Evolutionary conservation across 2,113 vertebrate species (phyloP).

Genomic region (Nanorana parkeri): DNA sequence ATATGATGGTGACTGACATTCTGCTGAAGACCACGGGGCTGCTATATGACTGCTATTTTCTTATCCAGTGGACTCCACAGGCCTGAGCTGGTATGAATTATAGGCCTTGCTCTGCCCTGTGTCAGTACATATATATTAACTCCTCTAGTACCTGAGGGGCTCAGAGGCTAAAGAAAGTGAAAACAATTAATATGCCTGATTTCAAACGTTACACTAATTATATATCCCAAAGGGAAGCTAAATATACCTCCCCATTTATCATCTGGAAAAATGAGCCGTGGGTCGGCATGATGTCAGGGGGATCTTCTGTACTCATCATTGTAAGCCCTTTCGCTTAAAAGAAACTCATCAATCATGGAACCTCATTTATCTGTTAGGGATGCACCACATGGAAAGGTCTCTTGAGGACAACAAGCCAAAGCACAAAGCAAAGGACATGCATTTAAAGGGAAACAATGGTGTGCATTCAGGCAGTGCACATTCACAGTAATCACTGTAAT

Average conservation of each 20-base stretch:
- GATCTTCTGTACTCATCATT: constrained; percentile 48
- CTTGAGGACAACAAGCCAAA: background rate
- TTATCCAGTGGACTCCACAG: background rate
- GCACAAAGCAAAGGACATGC: background rate
- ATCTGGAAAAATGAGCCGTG: constrained; percentile 36
- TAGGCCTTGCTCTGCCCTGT: constrained; percentile 8
- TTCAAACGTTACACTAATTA: constrained; percentile 38
- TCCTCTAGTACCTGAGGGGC: background rate
- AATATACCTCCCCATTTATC: constrained; percentile 49
- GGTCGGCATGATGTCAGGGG: constrained; percentile 35
- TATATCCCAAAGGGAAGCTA: constrained; percentile 31
- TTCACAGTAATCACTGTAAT: too few relatives aligned
- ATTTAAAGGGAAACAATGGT: too few relatives aligned
- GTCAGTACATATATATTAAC: background rate
- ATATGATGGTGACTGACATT: background rate
- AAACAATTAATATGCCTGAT: constrained; percentile 24
- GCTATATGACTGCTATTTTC: background rate
- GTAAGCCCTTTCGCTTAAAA: constrained; percentile 26
- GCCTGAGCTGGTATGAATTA: background rate
- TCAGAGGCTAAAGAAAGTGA: constrained; percentile 1
- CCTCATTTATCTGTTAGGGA: constrained; percentile 32
- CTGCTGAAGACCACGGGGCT: background rate
- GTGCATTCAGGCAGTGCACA: too few relatives aligned
- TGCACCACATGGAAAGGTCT: constrained; percentile 13
- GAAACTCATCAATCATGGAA: constrained; percentile 35